Conservation (phyloP, 2,888 invertebrate species). For the Unio pictorum region DNA sequence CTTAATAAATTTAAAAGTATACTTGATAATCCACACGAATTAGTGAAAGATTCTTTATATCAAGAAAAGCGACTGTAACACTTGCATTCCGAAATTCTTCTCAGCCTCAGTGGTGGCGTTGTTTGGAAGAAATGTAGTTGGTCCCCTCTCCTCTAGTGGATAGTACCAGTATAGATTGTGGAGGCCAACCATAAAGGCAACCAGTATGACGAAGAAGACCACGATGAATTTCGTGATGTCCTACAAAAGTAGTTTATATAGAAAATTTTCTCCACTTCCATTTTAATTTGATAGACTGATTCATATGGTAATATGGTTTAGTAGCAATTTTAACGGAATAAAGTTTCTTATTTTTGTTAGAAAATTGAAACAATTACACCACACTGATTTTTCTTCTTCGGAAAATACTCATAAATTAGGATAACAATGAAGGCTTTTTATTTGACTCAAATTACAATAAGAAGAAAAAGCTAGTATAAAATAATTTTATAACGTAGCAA, state of each 20-base stretch:
- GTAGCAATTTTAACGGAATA: too few species aligned
- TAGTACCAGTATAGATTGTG: slow-evolving; percentile 67
- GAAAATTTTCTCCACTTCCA: too few species aligned
- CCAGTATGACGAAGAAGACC: slow-evolving; percentile 52
- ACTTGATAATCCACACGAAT: too few species aligned
- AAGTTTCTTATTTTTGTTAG: too few species aligned
- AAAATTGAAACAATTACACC: too few species aligned
- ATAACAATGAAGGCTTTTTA: background rate
- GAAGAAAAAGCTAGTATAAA: background rate
- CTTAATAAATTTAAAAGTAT: too few species aligned
- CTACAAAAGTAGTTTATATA: slow-evolving; percentile 26
- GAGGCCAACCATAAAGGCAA: slow-evolving; percentile 62
- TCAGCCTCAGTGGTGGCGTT: slow-evolving; percentile 51
- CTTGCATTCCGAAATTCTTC: slow-evolving; percentile 60
- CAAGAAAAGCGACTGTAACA: background rate
- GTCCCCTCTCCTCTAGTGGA: slow-evolving; percentile 38
- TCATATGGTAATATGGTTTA: too few species aligned
- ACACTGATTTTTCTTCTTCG: too few species aligned
- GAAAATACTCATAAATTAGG: too few species aligned
- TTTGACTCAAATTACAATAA: background rate
- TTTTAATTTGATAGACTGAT: too few species aligned
- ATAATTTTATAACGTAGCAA: background rate
- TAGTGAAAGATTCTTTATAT: too few species aligned
- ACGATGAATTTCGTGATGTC: slow-evolving; percentile 54
- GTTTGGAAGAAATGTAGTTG: slow-evolving; percentile 43